Evolutionary conservation across 2,113 vertebrate genomes (phyloP).

Genomic region (Oenanthe oenanthe): DNA sequence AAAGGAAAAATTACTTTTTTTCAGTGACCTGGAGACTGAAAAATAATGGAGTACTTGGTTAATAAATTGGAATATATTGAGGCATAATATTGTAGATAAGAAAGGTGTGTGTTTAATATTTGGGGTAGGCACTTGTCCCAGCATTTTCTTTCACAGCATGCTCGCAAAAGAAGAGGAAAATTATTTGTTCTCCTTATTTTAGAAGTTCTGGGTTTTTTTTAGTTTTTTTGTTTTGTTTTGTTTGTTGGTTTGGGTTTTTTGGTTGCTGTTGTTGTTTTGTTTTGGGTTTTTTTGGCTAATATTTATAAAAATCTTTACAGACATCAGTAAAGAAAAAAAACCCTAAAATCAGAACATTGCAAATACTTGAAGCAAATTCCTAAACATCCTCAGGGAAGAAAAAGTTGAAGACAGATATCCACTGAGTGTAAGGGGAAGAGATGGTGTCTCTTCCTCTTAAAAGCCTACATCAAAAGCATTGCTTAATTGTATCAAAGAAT

Average conservation of each 20-base stretch:
- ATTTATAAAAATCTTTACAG: background rate
- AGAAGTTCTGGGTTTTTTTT: background rate
- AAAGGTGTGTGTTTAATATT: background rate
- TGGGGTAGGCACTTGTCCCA: background rate
- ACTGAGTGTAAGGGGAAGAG: background rate
- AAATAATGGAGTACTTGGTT: background rate
- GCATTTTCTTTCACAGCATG: background rate
- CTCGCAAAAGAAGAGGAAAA: too few relatives aligned
- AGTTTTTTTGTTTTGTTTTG: too few relatives aligned
- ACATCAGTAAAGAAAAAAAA: rapidly evolving
- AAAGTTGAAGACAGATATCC: background rate
- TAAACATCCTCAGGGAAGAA: background rate
- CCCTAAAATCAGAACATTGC: background rate
- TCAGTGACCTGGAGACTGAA: background rate
- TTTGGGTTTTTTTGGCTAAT: too few relatives aligned
- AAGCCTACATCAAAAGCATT: background rate
- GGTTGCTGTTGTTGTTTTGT: background rate
- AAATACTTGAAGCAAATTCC: background rate
- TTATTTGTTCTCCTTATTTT: background rate
- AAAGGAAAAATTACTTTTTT: background rate
- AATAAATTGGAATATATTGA: background rate
- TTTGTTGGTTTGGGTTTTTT: background rate
- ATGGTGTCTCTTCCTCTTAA: background rate
- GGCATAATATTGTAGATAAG: background rate
- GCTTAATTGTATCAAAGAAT: background rate